Base-by-base conservation (phyloP, 2,797 vertebrate genomes). In the Sebastes ruberrimus region DNA sequence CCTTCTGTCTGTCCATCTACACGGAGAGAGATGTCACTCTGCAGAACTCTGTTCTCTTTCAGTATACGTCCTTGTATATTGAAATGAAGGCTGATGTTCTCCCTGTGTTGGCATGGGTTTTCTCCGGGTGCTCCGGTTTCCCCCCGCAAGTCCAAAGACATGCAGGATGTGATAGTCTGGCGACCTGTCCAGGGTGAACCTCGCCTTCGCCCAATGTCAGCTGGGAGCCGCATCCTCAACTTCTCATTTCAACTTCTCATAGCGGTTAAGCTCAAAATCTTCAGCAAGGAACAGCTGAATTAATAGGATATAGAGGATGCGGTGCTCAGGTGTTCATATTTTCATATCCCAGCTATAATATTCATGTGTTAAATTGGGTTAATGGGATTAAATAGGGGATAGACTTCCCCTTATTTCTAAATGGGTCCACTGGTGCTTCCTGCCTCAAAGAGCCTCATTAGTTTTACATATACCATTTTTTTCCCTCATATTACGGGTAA, bases 321-420 rank as follows among this genome's bases (percentile, higher is more conserved):
- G 1, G 10, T 10, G 22, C 4, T 69, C 73, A 8, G 9, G 22
- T 77, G 25, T 30, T 72, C 1, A 38, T 23, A 18, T 84, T 53
- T 61, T 18, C 25, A 69, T 64, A 30, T n/a, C 49, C 20, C 16
- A 10, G 53, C 33, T 33, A 20, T 42, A 30, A 59, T 28, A 66
- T 63, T 3, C 4, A 49, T 1, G 3, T 70, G 59, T 75, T 73
- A 71, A 80, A 74, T 9, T n/a, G n/a, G 63, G 70, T 49, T 71
- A 78, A 80, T 71, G 71, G 55, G 70, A 71, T 71, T 88, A 76
- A 27, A 84, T 71, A 56, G 57, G 59, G 59, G 62, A 68, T 77
- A 13, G 59, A 60, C 42, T 55, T 74, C 2, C 25, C 5, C 1
- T 22, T 42, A 4, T 2, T 4, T 65, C 7, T 71, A 33, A 80